Evolutionary conservation across 2,888 invertebrate genomes (phyloP).

Genomic region (Teleogryllus oceanicus): DNA sequence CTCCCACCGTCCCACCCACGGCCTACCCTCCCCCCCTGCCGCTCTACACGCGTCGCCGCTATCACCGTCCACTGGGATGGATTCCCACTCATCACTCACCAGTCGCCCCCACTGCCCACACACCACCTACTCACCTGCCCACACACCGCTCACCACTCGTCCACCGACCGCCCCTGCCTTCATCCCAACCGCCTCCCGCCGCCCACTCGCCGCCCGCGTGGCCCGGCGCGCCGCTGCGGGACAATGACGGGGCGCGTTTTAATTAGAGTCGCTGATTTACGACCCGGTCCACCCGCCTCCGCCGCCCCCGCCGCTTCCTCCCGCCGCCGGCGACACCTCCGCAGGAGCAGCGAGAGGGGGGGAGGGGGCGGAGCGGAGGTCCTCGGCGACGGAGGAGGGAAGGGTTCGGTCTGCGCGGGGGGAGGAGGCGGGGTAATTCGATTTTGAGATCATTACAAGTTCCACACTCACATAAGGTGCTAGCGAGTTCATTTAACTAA

Average conservation of each 20-base stretch:
- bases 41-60: no score
- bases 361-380: not conserved
- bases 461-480: not conserved
- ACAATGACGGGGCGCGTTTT: not conserved
- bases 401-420: not conserved
- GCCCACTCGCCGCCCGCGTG: not conserved
- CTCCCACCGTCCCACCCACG: no score
- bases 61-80: no score
- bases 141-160: no score
- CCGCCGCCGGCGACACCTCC: not conserved
- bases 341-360: not conserved
- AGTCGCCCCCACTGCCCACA: no score
- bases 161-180: no score
- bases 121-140: no score
- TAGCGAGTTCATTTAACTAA: slow-evolving; percentile 18
- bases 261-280: slow-evolving; percentile 9
- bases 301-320: not conserved
- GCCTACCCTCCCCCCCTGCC: no score
- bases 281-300: not conserved
- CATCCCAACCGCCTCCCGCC: not conserved
- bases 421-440: not conserved
- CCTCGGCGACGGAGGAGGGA: no score
- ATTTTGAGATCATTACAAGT: slow-evolving; percentile 10
- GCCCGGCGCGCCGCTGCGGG: not conserved
- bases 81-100: no score